Conservation (phyloP, 2,888 invertebrate species). For the Patella ulyssiponensis region DNA sequence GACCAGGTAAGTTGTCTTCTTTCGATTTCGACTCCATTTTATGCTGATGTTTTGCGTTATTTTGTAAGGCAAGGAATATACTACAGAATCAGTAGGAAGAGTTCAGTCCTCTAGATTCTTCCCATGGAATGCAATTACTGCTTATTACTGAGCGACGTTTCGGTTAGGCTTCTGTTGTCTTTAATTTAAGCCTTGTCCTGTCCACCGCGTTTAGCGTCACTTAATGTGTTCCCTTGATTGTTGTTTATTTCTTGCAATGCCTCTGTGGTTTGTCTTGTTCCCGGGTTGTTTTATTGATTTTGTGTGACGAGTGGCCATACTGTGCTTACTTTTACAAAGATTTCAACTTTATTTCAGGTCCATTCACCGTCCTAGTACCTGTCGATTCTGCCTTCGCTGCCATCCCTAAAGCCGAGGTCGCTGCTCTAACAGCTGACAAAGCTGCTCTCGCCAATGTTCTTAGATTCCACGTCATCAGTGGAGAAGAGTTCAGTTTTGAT, state of each 20-base stretch:
- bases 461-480: slow-evolving; percentile 52
- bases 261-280: slow-evolving; percentile 42
- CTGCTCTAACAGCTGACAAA: slow-evolving; percentile 37
- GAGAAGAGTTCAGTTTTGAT: slow-evolving; percentile 47
- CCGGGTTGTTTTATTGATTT: slow-evolving; percentile 31
- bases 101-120: too few relatives aligned
- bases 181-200: background rate
- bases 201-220: background rate
- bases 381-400: slow-evolving; percentile 49
- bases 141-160: too few relatives aligned
- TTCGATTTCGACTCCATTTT: too few relatives aligned
- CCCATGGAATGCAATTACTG: too few relatives aligned
- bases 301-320: background rate
- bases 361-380: slow-evolving; percentile 54
- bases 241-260: too few relatives aligned
- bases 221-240: slow-evolving; percentile 38
- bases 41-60: too few relatives aligned
- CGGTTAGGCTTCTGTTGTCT: too few relatives aligned
- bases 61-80: too few relatives aligned
- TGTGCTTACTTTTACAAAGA: too few relatives aligned
- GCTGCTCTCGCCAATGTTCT: slow-evolving; percentile 41
- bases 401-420: slow-evolving; percentile 39
- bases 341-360: slow-evolving; percentile 38
- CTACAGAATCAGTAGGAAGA: too few relatives aligned
- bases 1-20: slow-evolving; percentile 34